Base-by-base conservation (phyloP, 2,113 vertebrate species). In the Daphoenositta chrysoptera region DNA sequence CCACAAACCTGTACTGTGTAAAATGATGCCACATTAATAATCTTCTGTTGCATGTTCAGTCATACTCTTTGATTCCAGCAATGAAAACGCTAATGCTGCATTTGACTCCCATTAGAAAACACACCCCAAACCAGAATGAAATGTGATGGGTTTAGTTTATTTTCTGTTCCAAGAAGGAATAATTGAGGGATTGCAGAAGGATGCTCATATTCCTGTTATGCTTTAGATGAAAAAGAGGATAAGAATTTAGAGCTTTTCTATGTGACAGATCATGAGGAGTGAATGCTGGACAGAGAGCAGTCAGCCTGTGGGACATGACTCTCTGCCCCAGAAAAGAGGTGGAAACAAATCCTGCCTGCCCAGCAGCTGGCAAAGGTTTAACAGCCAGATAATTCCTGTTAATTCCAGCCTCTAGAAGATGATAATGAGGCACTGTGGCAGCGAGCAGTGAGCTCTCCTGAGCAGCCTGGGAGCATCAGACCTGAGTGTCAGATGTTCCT, bases 361-460 rank as follows among this genome's bases (percentile, higher is more conserved):
- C 19, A 58, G 75, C 70, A 83, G 44, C 61, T 45, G 60, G 61
- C 0, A 0, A 58, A 82, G 47, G 17, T 50, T 50, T 47, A 48
- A 30, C 11, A 15, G 35, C 27, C 56, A 77, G 27, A 37, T 48
- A 42, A 77, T 50, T 70, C 35, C 64, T 33, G 16, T n/a, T 37
- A 54, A 56, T 35, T 73, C 42, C 50, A 42, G 20, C 21, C 27
- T 78, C 48, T 19, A 9, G 58, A 53, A 50, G 31, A 60, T 40
- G 47, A 58, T 24, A 47, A 54, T 0, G 2, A 33, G 71, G 14
- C 0, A 1, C 6, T 57, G 42, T 30, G 60, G n/a, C 72, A 61
- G n/a, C 0, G 1, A 83, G 17, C 26, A 57, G 30, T 0, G 1
- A 77, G 64, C 33, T 76, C 60, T 56, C 33, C 69, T 75, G 23